These are phyloP conservation scores for Catharus minimus DNA, from an alignment of 2,113 vertebrate genomes.

Conservation along the genomic window DNA sequence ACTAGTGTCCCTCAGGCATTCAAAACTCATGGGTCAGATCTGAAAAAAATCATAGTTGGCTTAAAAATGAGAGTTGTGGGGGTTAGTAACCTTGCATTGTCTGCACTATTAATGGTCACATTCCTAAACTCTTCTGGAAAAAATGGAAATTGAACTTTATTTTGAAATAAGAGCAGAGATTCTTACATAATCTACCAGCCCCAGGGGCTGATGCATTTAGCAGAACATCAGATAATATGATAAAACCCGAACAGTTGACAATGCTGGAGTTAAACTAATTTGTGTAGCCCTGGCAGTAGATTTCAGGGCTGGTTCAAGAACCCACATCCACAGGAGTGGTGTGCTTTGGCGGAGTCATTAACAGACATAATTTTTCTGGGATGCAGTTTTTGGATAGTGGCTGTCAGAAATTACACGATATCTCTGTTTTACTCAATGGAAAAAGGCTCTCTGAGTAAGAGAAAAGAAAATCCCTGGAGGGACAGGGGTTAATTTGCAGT, in stretches of 20 bases:
- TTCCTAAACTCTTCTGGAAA: constrained; percentile 18
- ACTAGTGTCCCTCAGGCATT: neutral
- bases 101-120: neutral
- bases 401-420: neutral
- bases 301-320: neutral
- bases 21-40: neutral
- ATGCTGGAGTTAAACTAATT: neutral
- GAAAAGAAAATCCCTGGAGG: neutral
- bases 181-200: neutral
- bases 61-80: neutral
- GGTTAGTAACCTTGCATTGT: neutral
- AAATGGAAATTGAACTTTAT: neutral
- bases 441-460: neutral
- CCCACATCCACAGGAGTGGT: neutral
- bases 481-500: neutral
- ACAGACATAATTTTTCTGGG: neutral
- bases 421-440: neutral
- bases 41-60: neutral
- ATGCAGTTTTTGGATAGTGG: neutral
- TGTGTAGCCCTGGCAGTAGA: neutral
- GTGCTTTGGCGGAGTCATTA: neutral
- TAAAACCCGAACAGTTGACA: neutral
- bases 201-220: neutral
- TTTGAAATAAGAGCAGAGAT: neutral
- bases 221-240: neutral